phyloP scores from a whole-genome alignment of 1,140 invertebrate genomes.

The Pygmarrhopalites habei region DNA sequence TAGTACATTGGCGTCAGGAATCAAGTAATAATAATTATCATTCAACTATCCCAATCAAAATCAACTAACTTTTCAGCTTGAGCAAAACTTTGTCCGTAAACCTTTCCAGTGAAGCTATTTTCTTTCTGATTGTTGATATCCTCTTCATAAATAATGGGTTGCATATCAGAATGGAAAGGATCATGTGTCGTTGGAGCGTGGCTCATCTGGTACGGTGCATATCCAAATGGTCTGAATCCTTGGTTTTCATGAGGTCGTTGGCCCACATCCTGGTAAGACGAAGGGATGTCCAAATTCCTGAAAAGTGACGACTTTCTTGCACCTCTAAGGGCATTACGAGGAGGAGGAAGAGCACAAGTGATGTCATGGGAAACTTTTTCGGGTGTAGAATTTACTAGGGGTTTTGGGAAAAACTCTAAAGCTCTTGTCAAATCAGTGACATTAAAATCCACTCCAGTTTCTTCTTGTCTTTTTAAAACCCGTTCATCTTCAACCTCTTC shows the following conservation, averaged over 20 bases:
- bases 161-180: not conserved
- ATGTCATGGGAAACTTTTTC: slow-evolving; percentile 1
- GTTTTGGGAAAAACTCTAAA: slow-evolving; percentile 7
- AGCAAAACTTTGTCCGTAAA: not conserved
- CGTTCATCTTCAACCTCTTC: slow-evolving; percentile 15
- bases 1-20: no score
- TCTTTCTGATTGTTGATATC: not conserved
- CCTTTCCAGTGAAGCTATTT: not conserved
- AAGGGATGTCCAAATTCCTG: no score
- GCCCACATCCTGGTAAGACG: not conserved
- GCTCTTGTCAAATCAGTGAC: slow-evolving; percentile 20
- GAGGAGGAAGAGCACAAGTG: not conserved
- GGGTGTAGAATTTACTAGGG: slow-evolving; percentile 21
- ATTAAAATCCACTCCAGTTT: slow-evolving; percentile 16
- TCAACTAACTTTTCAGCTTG: not conserved
- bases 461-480: not conserved
- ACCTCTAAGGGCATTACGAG: not conserved
- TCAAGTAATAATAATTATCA: no score
- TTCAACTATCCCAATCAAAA: no score
- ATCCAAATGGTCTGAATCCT: not conserved
- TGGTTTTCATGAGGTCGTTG: not conserved
- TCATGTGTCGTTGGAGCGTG: not conserved
- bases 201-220: no score
- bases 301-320: not conserved
- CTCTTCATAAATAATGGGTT: slow-evolving; percentile 1